Conservation (phyloP, 2,888 invertebrate species). For the Limnephilus lunatus region DNA sequence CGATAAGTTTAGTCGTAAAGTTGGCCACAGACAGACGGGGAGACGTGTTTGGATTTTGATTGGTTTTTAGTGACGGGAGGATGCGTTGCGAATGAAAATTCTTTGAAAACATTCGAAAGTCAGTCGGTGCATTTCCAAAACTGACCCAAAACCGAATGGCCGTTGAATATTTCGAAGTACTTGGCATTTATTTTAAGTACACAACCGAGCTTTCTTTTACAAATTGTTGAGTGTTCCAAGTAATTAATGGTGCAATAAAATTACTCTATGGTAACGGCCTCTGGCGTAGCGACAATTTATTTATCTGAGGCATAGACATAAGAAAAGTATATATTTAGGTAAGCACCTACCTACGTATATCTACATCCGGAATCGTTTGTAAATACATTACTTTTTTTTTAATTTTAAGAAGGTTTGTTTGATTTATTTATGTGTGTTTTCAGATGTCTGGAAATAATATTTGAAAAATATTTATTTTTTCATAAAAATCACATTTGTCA, state of each 20-base stretch:
- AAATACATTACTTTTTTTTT: too few relatives aligned
- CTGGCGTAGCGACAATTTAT: background rate
- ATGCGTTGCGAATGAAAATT: conserved; percentile 19
- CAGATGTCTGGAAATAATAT: too few relatives aligned
- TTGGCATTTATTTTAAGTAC: background rate
- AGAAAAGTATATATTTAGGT: too few relatives aligned
- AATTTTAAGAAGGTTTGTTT: too few relatives aligned
- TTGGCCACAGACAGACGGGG: background rate
- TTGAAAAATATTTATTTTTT: too few relatives aligned
- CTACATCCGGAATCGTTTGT: too few relatives aligned
- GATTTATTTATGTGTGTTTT: too few relatives aligned
- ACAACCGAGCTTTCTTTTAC: background rate
- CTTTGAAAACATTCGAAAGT: conserved; percentile 23
- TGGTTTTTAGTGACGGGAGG: background rate
- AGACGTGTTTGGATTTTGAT: conserved; percentile 12
- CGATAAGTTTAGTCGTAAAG: background rate
- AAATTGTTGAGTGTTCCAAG: background rate
- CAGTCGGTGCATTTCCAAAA: background rate
- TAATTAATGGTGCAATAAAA: background rate
- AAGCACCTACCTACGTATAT: too few relatives aligned
- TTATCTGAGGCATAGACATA: background rate
- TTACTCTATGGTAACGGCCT: background rate
- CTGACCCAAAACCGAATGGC: background rate
- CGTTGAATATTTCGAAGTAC: background rate
- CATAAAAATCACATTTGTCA: too few relatives aligned